Evolutionary conservation across 2,113 vertebrate genomes (phyloP), one percentile per base, ranked within the genome.

Genomic region (Limanda limanda): DNA sequence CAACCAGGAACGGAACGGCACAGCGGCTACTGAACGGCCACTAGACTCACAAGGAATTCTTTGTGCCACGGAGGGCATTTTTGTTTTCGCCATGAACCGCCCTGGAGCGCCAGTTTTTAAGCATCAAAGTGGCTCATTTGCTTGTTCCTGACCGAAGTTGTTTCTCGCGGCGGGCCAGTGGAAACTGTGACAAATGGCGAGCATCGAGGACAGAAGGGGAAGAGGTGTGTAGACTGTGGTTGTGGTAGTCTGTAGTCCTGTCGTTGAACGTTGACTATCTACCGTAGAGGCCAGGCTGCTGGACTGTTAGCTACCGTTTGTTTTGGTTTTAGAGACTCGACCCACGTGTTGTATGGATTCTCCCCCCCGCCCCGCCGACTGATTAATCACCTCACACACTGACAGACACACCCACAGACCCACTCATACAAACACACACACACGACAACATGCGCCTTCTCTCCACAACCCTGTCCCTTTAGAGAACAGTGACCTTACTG

Each of bases 1-100:
- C 95, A 90, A 45, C 94, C 91, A 69, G 96, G 95, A 91, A 92
- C 92, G 91, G 97, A 99, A 72, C 96, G 94, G 79, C 92, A 94
- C 72, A 96, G 91, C 82, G 92, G 91, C 2, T 92, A 88, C 85
- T 95, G 92, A 92, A 91, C 81, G 78, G 84, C 20, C 76, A 70
- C 24, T 94, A 94, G 63, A 74, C 68, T 74, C 88, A 1, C 4
- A 57, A 10, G 24, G 88, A 47, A 87, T 79, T 0, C 35, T 91
- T 35, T 51, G 84, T 3, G 55, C 86, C 0, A 92, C 12, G 94
- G 3, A 81, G 52, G 69, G 74, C 31, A 10, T 60, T 12, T 56
- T 69, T n/a, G 5, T 57, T 15, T 59, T 68, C 12, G 8, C 13
- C 40, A 61, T 25, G n/a, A 71, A 23, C 61, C 63, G 27, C 57